Percentiles rank a stretch among this genome's conserved stretches.
Conservation (phyloP, 2,797 vertebrate species). For the Gymnothorax reevesii region DNA sequence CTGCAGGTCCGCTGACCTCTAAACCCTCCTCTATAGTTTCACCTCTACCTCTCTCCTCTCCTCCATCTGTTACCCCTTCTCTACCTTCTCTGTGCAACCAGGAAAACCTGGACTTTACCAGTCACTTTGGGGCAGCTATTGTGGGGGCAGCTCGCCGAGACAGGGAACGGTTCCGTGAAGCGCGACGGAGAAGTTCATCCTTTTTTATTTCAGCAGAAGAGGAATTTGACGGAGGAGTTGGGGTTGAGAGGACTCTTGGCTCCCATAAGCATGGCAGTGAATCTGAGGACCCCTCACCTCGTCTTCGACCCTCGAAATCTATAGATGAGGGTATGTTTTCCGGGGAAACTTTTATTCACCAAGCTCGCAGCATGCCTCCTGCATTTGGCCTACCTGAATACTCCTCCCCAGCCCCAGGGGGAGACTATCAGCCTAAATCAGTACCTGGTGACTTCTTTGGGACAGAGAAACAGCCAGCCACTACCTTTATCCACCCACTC, state of each 20-base stretch:
- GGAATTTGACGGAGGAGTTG: constrained; percentile 56
- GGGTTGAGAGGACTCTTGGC: constrained; percentile 41
- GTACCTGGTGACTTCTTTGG: constrained; percentile 66
- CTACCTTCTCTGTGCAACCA: constrained; percentile 57
- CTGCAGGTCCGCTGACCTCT: constrained; percentile 50
- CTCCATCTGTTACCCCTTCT: constrained; percentile 30
- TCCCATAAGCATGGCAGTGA: constrained; percentile 62
- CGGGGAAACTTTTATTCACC: constrained; percentile 80
- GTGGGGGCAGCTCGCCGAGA: constrained; percentile 70
- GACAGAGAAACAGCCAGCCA: constrained; percentile 59
- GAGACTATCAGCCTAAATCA: constrained; percentile 71
- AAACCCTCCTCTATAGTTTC: constrained; percentile 50
- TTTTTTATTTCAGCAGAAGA: constrained; percentile 88
- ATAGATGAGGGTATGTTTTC: constrained; percentile 92
- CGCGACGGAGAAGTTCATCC: constrained; percentile 85
- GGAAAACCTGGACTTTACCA: constrained; percentile 73
- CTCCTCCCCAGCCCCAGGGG: constrained; percentile 66
- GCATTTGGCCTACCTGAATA: constrained; percentile 78
- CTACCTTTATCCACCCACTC: constrained; percentile 89
- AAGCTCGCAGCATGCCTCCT: constrained; percentile 79
- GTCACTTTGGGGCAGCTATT: constrained; percentile 68
- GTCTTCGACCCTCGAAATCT: constrained; percentile 88
- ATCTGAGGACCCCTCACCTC: constrained; percentile 71
- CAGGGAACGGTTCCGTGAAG: constrained; percentile 81
- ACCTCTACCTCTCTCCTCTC: constrained; percentile 53